Evolutionary conservation across 2,888 invertebrate species (phyloP).

Genomic region (Poecilus cupreus): DNA sequence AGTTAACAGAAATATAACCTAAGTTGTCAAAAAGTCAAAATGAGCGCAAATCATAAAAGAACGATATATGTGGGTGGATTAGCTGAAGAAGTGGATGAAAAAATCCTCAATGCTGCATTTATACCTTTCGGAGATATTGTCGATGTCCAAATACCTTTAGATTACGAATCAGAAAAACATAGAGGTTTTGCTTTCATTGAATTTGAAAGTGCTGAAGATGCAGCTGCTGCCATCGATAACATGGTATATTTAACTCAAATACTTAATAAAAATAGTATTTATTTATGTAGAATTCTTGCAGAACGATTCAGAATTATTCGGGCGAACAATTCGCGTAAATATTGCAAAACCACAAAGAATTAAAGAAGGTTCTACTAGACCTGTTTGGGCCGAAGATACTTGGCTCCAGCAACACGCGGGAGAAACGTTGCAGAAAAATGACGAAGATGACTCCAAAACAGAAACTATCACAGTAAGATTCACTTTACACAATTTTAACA

Average conservation of each 20-base stretch:
- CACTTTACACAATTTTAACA: not conserved
- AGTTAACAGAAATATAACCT: too few relatives aligned
- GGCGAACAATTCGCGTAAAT: slow-evolving; percentile 96
- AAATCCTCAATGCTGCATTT: slow-evolving; percentile 96
- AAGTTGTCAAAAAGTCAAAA: slow-evolving; percentile 62
- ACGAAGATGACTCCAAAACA: slow-evolving; percentile 71
- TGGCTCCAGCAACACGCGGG: slow-evolving; percentile 99
- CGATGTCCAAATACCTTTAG: slow-evolving; percentile 98
- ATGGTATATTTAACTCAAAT: slow-evolving; percentile 81
- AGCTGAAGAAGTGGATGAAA: slow-evolving; percentile 97
- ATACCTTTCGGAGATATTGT: slow-evolving; percentile 98
- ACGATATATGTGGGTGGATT: slow-evolving; percentile 91
- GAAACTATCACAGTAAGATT: slow-evolving; percentile 64
- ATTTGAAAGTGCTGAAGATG: slow-evolving; percentile 97
- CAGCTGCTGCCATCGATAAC: slow-evolving; percentile 98
- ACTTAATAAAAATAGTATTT: slow-evolving; percentile 1
- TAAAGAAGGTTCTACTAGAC: slow-evolving; percentile 94
- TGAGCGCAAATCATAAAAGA: slow-evolving; percentile 82
- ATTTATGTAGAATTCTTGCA: slow-evolving; percentile 69
- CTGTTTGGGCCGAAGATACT: slow-evolving; percentile 98
- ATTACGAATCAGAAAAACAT: slow-evolving; percentile 98
- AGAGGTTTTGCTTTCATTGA: slow-evolving; percentile 99
- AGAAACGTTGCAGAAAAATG: slow-evolving; percentile 80
- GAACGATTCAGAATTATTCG: slow-evolving; percentile 99
- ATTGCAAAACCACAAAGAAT: slow-evolving; percentile 97